Evolutionary conservation across 2,797 vertebrate genomes (phyloP).

Genomic region (Knipowitschia caucasica): DNA sequence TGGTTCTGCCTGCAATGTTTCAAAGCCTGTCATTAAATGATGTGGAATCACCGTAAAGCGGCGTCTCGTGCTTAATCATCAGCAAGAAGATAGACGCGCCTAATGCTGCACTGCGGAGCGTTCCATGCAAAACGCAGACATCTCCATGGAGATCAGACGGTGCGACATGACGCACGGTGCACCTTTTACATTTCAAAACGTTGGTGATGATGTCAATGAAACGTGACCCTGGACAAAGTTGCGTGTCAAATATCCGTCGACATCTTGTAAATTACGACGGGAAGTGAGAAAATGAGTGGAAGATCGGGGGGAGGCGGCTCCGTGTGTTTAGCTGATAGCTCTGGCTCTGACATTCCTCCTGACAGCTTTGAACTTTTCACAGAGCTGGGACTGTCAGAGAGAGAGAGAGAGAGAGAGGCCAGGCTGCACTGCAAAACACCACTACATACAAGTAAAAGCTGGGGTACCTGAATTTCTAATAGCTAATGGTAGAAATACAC

Average conservation of each 20-base stretch:
- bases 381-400: slow-evolving; percentile 74
- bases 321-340: slow-evolving; percentile 69
- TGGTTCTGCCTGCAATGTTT: too few species aligned
- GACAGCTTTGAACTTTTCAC: slow-evolving; percentile 98
- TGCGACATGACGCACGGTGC: background rate
- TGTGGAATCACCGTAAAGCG: too few species aligned
- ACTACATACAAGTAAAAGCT: too few species aligned
- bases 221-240: slow-evolving; percentile 20
- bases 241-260: slow-evolving; percentile 38
- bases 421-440: too few species aligned
- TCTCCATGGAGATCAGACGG: too few species aligned
- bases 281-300: slow-evolving; percentile 19
- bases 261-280: slow-evolving; percentile 15
- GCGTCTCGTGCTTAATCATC: too few species aligned
- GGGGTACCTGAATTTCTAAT: too few species aligned
- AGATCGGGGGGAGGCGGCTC: slow-evolving; percentile 21
- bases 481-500: too few species aligned
- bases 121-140: too few species aligned
- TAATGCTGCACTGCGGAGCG: too few species aligned
- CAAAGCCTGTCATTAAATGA: too few species aligned
- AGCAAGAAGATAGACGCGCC: too few species aligned
- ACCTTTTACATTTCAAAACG: slow-evolving; percentile 5
- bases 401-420: slow-evolving; percentile 26
- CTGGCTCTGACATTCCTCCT: slow-evolving; percentile 84
- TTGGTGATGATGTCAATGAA: slow-evolving; percentile 18